Conservation (phyloP, 2,113 vertebrate species). For the Ptilonorhynchus violaceus region DNA sequence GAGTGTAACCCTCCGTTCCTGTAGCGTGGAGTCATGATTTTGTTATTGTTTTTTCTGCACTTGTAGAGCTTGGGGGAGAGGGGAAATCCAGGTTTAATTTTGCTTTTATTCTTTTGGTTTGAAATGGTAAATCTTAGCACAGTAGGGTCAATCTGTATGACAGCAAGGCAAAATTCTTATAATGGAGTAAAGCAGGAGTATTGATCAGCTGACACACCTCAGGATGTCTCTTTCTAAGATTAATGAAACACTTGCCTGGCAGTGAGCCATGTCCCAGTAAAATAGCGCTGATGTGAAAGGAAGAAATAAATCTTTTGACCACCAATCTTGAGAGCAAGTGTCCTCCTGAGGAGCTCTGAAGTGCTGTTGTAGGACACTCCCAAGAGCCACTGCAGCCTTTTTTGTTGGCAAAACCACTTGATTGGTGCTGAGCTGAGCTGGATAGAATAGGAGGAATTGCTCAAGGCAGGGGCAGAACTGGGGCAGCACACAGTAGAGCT, state of each 20-base stretch:
- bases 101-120: background rate
- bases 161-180: background rate
- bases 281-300: background rate
- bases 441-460: background rate
- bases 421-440: background rate
- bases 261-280: background rate
- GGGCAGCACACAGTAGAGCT: background rate
- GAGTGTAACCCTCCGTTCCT: background rate
- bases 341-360: background rate
- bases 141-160: background rate
- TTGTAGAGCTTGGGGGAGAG: background rate
- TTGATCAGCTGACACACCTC: background rate
- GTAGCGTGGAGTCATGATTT: background rate
- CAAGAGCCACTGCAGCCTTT: background rate
- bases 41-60: background rate
- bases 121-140: background rate
- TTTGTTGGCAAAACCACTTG: background rate
- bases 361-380: background rate
- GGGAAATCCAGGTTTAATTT: background rate
- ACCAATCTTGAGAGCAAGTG: background rate
- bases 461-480: background rate
- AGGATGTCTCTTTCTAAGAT: background rate
- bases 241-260: background rate
- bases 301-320: background rate
- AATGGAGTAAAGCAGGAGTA: background rate